phyloP scores from a whole-genome alignment of 2,888 invertebrate genomes.

The Metacarcinus magister region DNA sequence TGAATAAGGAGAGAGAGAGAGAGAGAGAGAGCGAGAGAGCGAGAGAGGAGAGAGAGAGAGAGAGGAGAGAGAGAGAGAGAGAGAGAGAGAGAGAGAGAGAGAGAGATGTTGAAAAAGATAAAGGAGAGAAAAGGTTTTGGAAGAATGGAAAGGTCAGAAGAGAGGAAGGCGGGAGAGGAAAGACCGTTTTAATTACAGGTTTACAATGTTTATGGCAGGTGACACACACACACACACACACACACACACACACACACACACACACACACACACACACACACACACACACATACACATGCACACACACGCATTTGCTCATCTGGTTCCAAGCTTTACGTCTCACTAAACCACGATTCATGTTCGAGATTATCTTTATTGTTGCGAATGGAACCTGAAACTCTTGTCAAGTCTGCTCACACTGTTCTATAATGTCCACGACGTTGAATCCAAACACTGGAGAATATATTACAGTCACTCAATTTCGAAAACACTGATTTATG shows the following conservation, averaged over 20 bases:
- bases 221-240: slow-evolving; percentile 52
- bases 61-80: slow-evolving; percentile 45
- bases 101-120: background rate
- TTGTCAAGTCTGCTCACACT: background rate
- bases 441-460: no score
- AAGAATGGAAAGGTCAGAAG: background rate
- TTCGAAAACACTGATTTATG: no score
- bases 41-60: slow-evolving; percentile 33
- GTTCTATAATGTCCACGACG: no score
- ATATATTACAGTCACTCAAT: no score
- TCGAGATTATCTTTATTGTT: background rate
- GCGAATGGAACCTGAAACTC: background rate
- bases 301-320: background rate
- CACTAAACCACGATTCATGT: slow-evolving; percentile 1
- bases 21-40: slow-evolving; percentile 35
- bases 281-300: no score
- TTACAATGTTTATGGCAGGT: background rate
- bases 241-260: slow-evolving; percentile 58
- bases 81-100: slow-evolving; percentile 35
- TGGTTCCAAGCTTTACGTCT: slow-evolving; percentile 26
- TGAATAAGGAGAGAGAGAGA: background rate
- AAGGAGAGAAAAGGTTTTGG: background rate
- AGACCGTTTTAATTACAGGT: slow-evolving; percentile 17
- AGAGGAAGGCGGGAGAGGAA: background rate
- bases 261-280: slow-evolving; percentile 60